Evolutionary conservation across 2,888 invertebrate species (phyloP).

Genomic region (Pollenia griseotomentosa): DNA sequence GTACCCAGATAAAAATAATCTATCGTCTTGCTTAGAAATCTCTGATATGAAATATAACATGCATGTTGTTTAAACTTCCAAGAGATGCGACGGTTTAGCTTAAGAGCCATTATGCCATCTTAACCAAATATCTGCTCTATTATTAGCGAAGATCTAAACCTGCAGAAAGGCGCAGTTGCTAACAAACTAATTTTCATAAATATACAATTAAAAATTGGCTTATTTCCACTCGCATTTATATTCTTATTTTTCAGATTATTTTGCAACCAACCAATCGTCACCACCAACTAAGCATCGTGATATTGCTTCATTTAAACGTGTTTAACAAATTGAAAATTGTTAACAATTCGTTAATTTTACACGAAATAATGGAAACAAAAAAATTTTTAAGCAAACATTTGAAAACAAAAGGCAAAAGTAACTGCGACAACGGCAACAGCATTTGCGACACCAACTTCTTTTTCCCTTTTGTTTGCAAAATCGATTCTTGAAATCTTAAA

Average conservation of each 20-base stretch:
- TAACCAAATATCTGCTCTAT: too few species aligned
- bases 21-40: too few species aligned
- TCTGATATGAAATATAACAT: too few species aligned
- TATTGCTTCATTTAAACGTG: constrained; percentile 67
- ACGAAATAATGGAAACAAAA: neutral
- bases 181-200: constrained; percentile 41
- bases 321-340: constrained; percentile 69
- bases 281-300: constrained; percentile 67
- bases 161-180: too few species aligned
- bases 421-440: constrained; percentile 9
- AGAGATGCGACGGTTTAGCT: too few species aligned
- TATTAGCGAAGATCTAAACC: too few species aligned
- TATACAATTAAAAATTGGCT: constrained; percentile 48
- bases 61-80: too few species aligned
- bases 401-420: neutral
- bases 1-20: too few species aligned
- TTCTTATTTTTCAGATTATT: neutral
- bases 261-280: constrained; percentile 6
- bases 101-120: too few species aligned
- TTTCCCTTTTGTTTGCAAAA: constrained; percentile 23
- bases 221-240: constrained; percentile 21
- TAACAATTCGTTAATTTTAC: constrained; percentile 64
- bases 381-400: constrained; percentile 12
- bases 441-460: constrained; percentile 44
- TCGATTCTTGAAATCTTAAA: constrained; percentile 59